phyloP scores from a whole-genome alignment of 2,888 invertebrate species.

The Lycaena phlaeas region DNA sequence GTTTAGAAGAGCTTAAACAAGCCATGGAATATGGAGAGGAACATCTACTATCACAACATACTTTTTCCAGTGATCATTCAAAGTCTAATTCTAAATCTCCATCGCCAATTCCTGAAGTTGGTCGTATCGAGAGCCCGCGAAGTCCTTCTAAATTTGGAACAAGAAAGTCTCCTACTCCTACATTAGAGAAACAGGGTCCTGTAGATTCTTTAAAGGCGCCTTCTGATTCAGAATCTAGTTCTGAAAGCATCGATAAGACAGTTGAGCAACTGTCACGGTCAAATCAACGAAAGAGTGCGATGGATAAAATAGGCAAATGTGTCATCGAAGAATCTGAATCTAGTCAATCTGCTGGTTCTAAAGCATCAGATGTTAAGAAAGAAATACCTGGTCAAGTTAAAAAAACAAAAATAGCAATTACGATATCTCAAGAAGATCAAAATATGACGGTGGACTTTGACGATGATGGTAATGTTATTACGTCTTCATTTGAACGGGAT shows the following conservation, averaged over 20 bases:
- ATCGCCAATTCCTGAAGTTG: conserved; percentile 50
- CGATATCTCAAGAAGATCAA: conserved; percentile 70
- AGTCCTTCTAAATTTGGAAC: conserved; percentile 55
- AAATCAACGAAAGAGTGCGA: conserved; percentile 51
- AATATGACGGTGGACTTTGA: conserved; percentile 68
- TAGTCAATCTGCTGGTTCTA: conserved; percentile 71
- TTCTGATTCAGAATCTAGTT: conserved; percentile 75
- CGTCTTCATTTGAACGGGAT: conserved; percentile 57
- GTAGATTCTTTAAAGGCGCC: conserved; percentile 69
- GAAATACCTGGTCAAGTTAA: conserved; percentile 64
- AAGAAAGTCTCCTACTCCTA: conserved; percentile 71
- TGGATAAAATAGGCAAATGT: conserved; percentile 60
- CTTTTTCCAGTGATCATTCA: conserved; percentile 59
- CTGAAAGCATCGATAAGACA: conserved; percentile 66
- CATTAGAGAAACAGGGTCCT: conserved; percentile 75
- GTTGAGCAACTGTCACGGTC: conserved; percentile 62
- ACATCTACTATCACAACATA: conserved; percentile 53
- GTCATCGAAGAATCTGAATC: conserved; percentile 74
- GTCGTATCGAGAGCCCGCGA: conserved; percentile 55
- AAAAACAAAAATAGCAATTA: conserved; percentile 68
- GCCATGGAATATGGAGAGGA: conserved; percentile 72
- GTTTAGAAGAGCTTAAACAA: conserved; percentile 74
- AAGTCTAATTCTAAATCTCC: conserved; percentile 61
- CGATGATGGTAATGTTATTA: conserved; percentile 63
- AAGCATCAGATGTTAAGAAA: conserved; percentile 53